Conservation (phyloP, 2,113 vertebrate genomes). For the Cygnus buccinator region DNA sequence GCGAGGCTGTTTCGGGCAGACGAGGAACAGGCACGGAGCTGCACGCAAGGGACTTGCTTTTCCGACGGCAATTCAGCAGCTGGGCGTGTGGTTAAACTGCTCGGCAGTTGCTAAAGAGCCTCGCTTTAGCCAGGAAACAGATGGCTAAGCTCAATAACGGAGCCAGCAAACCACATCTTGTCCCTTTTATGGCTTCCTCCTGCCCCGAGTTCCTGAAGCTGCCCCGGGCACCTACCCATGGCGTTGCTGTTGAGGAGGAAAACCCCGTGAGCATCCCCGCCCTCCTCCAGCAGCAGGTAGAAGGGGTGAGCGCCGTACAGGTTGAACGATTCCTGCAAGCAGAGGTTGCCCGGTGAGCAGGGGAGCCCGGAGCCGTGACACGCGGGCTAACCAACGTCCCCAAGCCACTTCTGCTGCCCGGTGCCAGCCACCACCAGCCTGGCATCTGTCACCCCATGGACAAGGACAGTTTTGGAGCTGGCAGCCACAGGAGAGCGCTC, state of each 20-base stretch:
- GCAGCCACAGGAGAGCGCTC: neutral
- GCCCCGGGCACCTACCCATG: conserved; percentile 70
- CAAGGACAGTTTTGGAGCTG: neutral
- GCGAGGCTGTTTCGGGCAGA: neutral
- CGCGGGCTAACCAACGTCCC: fast-evolving
- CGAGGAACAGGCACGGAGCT: neutral
- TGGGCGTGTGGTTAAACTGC: conserved; percentile 69
- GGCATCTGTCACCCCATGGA: neutral
- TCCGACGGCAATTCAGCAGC: neutral
- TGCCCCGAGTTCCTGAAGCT: neutral
- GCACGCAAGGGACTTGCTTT: neutral
- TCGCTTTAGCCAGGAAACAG: conserved; percentile 69
- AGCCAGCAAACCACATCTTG: conserved; percentile 59
- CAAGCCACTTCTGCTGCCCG: neutral
- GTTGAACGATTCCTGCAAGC: conserved; percentile 82
- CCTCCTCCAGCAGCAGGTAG: conserved; percentile 86
- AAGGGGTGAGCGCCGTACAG: conserved; percentile 90
- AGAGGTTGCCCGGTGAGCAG: neutral
- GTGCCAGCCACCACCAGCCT: neutral
- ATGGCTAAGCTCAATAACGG: conserved; percentile 53
- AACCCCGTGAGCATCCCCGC: conserved; percentile 83
- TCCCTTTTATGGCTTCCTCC: conserved; percentile 9
- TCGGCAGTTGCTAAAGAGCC: conserved; percentile 67
- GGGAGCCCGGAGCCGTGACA: neutral
- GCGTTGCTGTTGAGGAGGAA: conserved; percentile 87